Evolutionary conservation across 2,797 vertebrate genomes (phyloP).

Genomic region (Mallotus villosus): DNA sequence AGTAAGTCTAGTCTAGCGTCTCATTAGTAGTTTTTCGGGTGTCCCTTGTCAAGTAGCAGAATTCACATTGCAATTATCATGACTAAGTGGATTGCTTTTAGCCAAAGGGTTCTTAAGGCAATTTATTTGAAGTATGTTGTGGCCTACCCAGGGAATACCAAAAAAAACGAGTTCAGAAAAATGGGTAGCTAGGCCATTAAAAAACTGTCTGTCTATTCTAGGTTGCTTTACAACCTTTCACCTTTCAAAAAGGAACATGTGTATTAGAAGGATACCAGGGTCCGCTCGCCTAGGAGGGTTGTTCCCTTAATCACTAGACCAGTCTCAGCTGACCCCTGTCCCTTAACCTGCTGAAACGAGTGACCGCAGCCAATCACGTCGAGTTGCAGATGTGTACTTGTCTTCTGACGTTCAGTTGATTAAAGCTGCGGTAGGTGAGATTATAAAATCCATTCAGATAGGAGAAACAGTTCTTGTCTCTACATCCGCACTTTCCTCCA

Average conservation of each 20-base stretch:
- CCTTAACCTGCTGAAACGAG: too few species aligned
- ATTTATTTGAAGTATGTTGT: not conserved
- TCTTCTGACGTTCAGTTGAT: conserved; percentile 50
- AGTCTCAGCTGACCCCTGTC: conserved; percentile 7
- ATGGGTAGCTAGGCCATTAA: not conserved
- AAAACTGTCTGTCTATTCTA: conserved; percentile 7
- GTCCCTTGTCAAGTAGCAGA: not conserved
- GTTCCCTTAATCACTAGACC: conserved; percentile 39
- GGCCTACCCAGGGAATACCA: not conserved
- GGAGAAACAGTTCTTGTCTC: too few species aligned
- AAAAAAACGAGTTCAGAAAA: not conserved
- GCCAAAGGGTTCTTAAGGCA: not conserved
- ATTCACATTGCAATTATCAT: not conserved
- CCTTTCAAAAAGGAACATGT: conserved; percentile 17
- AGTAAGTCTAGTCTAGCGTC: not conserved
- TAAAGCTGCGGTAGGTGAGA: conserved; percentile 40
- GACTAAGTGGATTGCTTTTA: too few species aligned
- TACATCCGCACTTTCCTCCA: too few species aligned
- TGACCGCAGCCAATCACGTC: not conserved
- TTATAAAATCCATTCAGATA: too few species aligned
- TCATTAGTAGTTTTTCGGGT: not conserved
- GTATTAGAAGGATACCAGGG: conserved; percentile 13
- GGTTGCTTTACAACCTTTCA: conserved; percentile 44
- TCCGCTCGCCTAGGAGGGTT: conserved; percentile 35
- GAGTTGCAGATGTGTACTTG: conserved; percentile 20